Base-by-base conservation (phyloP, 1,140 invertebrate genomes). In the Bombus confusus region DNA sequence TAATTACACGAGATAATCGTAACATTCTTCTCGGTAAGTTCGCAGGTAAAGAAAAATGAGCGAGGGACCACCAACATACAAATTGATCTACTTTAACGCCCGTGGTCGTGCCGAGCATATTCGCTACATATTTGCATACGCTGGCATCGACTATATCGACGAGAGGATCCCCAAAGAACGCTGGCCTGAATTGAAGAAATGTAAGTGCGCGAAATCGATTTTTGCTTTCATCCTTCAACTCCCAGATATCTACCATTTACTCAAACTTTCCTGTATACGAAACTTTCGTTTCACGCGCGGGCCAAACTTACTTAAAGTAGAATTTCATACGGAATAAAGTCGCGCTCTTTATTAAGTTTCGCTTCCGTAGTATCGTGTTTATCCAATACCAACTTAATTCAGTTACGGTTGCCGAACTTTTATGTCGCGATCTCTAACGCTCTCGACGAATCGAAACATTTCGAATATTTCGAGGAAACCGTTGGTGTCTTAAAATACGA, bases 41-140 rank as follows among this genome's bases (percentile, higher is more conserved):
- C 39, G 18, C 34, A 69, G 71, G 43, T 47, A 37, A 62, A 73
- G 52, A 68, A 88, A 88, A 80, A 93, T 93, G 91, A 86, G 89
- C 77, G 92, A 91, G 52, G 87, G 91, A 66, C 90, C 91, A 78
- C 94, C 96, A 3, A 93, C 93, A 76, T 96, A 96, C 93, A 96
- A 96, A 92, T 92, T 97, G 80, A 96, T 96, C 59, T 97, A 97
- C 92, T 97, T 97, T 93, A 96, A 97, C 88, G 94, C 96, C n/a
- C 95, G 96, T 83, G 97, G 97, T 34, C 94, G 96, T 28, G 97
- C 96, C 28, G 97, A 97, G 92, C 96, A 97, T 73, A 96, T 97
- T 69, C 95, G 97, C 37, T 96, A 96, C 82, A 95, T 97, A 81
- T 96, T 97, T 79, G 96, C 96, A 13, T 96, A 97, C 88, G 96